phyloP scores from a whole-genome alignment of 2,888 invertebrate genomes.

The Dynastes hyllus region DNA sequence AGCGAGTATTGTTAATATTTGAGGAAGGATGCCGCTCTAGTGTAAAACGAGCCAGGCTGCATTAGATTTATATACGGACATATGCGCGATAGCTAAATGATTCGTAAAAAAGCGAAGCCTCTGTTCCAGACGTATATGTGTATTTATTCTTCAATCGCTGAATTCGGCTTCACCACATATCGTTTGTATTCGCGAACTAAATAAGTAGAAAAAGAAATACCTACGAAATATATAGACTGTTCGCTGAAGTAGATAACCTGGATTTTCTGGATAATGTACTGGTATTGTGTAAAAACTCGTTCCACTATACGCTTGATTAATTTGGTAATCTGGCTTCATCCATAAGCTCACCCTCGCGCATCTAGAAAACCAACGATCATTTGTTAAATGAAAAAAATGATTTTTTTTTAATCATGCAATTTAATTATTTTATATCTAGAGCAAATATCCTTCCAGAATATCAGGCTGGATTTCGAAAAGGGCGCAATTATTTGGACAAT shows the following conservation, averaged over 20 bases:
- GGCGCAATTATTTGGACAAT: too few relatives aligned
- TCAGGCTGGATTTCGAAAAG: too few relatives aligned
- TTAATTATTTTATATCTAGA: too few relatives aligned
- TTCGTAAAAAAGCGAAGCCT: conserved; percentile 19
- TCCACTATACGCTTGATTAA: too few relatives aligned
- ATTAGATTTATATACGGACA: conserved; percentile 19
- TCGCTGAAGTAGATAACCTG: too few relatives aligned
- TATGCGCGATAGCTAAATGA: conserved; percentile 32
- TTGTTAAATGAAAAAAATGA: too few relatives aligned
- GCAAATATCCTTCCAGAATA: too few relatives aligned
- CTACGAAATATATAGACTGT: neutral
- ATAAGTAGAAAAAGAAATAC: conserved; percentile 1
- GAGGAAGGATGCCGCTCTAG: conserved; percentile 33
- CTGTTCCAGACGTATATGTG: conserved; percentile 33
- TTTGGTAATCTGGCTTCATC: too few relatives aligned
- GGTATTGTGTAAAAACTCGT: too few relatives aligned
- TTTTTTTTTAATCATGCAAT: too few relatives aligned
- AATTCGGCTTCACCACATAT: neutral
- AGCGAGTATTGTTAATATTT: conserved; percentile 38
- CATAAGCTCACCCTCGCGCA: neutral
- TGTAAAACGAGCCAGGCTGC: conserved; percentile 32
- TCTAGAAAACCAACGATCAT: neutral
- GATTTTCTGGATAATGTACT: too few relatives aligned
- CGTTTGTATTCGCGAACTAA: neutral
- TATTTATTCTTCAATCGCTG: conserved; percentile 32